A percentile compares a stretch with the other conserved stretches of the same genome.
phyloP scores from a whole-genome alignment of 2,888 invertebrate genomes.

The Ochropleura leucogaster region DNA sequence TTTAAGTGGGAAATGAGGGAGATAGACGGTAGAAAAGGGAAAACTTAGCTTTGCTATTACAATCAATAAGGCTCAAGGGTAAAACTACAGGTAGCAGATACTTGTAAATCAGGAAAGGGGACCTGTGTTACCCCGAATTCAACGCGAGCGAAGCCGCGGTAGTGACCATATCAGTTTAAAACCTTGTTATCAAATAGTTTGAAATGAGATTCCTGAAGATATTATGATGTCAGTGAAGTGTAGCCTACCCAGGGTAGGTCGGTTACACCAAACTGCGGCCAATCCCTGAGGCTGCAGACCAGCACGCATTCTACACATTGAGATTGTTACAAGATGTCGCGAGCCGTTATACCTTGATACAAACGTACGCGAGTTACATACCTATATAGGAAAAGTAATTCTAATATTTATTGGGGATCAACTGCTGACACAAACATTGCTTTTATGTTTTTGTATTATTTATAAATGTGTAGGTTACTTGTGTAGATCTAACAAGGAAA shows the following conservation, averaged over 20 bases:
- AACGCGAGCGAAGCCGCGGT: no score
- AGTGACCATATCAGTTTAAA: no score
- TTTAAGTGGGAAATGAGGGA: no score
- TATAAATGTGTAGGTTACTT: not conserved
- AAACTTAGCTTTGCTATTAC: no score
- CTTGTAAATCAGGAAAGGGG: no score
- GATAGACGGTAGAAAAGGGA: no score
- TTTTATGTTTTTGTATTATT: not conserved
- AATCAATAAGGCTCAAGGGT: no score
- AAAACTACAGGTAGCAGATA: no score
- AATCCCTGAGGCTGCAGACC: not conserved
- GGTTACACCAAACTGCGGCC: not conserved
- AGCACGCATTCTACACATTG: not conserved
- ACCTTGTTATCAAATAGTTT: not conserved
- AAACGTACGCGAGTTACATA: not conserved
- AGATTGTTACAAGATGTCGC: not conserved
- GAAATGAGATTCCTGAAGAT: not conserved
- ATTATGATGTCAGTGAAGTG: not conserved
- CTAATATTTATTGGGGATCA: not conserved
- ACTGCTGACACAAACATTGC: not conserved
- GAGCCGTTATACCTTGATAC: not conserved
- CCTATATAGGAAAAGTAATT: not conserved
- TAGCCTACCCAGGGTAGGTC: no score
- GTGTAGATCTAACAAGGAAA: not conserved
- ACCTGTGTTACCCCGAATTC: no score